Evolutionary conservation across 2,797 vertebrate species (phyloP).

Genomic region (Spinus pinus): DNA sequence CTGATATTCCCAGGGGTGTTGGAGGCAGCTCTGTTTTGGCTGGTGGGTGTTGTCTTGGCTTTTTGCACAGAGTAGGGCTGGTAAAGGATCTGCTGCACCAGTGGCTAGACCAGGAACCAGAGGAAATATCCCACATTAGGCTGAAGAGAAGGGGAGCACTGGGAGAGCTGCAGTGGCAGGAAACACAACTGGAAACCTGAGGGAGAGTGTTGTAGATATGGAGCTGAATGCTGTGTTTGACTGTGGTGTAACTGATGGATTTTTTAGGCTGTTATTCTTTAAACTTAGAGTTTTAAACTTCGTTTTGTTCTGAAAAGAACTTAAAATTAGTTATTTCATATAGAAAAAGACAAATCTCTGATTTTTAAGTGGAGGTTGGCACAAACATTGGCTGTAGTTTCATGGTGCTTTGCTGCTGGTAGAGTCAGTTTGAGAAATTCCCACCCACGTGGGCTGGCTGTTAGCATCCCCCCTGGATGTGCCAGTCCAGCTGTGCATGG

Average conservation of each 20-base stretch:
- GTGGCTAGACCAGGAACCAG: neutral
- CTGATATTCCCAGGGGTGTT: fast-evolving
- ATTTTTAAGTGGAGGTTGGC: neutral
- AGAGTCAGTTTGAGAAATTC: neutral
- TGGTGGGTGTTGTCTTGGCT: neutral
- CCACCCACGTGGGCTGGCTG: neutral
- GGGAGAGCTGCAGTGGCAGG: neutral
- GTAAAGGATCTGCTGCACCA: neutral
- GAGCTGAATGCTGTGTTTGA: neutral
- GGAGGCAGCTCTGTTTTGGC: neutral
- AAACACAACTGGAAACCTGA: neutral
- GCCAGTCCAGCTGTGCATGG: neutral
- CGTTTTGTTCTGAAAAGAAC: neutral
- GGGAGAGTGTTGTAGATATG: fast-evolving
- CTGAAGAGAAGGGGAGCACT: neutral
- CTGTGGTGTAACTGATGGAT: fast-evolving
- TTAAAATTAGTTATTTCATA: neutral
- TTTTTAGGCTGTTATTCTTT: neutral
- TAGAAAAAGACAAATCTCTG: neutral
- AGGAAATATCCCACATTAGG: fast-evolving
- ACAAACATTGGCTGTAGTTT: neutral
- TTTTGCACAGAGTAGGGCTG: neutral
- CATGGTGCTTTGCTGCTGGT: neutral
- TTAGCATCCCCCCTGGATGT: neutral
- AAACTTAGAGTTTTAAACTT: neutral